Evolutionary conservation across 2,888 invertebrate genomes (phyloP).

Genomic region (Drosophila birchii): DNA sequence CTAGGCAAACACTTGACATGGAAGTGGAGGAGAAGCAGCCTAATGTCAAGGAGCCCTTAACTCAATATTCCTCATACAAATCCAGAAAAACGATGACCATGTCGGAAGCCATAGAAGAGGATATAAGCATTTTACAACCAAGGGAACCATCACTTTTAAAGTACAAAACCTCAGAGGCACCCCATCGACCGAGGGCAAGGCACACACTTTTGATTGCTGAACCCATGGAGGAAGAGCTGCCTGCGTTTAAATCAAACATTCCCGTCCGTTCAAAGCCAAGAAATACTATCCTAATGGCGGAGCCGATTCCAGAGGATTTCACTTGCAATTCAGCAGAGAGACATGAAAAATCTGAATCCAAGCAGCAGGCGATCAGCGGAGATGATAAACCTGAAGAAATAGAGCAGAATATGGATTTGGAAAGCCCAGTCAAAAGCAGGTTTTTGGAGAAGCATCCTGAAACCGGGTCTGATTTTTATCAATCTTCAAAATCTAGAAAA

Average conservation of each 20-base stretch:
- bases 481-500: background rate
- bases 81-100: constrained; percentile 3
- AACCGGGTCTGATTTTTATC: background rate
- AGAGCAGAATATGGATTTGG: background rate
- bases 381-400: background rate
- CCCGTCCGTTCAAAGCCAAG: background rate
- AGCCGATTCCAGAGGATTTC: background rate
- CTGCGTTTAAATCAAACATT: background rate
- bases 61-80: background rate
- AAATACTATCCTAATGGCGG: background rate
- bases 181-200: constrained; percentile 2
- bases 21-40: constrained; percentile 7
- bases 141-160: background rate
- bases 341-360: background rate
- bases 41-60: no score
- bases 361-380: background rate
- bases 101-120: constrained; percentile 1
- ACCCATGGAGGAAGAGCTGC: constrained; percentile 33
- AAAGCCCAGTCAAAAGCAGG: background rate
- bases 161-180: background rate
- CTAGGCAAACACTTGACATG: constrained; percentile 9
- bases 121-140: background rate
- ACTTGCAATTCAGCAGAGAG: background rate
- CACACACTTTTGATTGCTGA: constrained; percentile 29
- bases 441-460: background rate